These are phyloP conservation scores for Kryphioiulus occultus DNA, from an alignment of 2,888 invertebrate genomes.

Conservation along the genomic window DNA sequence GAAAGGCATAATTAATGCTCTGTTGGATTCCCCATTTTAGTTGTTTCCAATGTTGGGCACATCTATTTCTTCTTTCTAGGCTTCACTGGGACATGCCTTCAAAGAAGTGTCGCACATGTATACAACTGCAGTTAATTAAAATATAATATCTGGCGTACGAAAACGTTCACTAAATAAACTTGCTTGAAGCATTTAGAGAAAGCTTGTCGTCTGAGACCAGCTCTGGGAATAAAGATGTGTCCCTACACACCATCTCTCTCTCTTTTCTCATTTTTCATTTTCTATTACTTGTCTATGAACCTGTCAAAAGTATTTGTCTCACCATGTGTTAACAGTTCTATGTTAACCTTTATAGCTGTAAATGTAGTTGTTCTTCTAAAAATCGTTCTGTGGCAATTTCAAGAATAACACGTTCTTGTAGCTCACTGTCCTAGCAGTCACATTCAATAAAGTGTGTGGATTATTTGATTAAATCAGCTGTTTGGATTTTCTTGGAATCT, in stretches of 20 bases:
- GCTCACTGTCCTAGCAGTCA: too few species aligned
- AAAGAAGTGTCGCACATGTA: not conserved
- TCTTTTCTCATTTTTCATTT: too few species aligned
- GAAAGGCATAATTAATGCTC: slow-evolving; percentile 26
- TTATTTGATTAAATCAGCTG: too few species aligned
- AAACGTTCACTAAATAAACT: not conserved
- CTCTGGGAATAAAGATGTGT: not conserved
- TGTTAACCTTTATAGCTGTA: too few species aligned
- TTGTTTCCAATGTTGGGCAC: not conserved
- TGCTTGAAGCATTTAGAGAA: not conserved
- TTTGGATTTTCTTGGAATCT: too few species aligned
- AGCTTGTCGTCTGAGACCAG: not conserved
- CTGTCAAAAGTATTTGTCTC: not conserved
- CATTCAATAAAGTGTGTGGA: too few species aligned
- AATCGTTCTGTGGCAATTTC: too few species aligned
- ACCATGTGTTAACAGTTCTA: too few species aligned
- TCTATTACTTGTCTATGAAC: not conserved
- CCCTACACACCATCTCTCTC: not conserved
- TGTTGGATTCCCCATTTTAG: not conserved
- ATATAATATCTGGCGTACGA: not conserved
- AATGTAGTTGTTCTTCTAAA: too few species aligned
- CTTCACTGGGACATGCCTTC: not conserved
- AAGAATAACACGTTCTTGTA: too few species aligned
- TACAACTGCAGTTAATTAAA: not conserved
- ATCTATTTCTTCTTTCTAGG: not conserved